phyloP scores from a whole-genome alignment of 23 tunicate species.

The Styela clava region DNA sequence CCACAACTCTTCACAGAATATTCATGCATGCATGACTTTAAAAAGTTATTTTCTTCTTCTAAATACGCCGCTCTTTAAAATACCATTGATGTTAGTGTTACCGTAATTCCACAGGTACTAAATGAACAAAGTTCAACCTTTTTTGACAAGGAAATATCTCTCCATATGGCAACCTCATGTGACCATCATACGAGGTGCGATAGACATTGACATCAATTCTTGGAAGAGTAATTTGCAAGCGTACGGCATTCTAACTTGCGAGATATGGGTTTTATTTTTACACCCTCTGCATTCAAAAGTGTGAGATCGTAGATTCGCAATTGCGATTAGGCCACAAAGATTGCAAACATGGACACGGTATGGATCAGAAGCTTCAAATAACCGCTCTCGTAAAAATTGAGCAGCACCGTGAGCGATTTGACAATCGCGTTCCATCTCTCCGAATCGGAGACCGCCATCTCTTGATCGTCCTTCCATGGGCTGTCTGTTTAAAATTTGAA shows the following conservation, averaged over 20 bases:
- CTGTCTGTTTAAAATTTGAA: conserved; percentile 93
- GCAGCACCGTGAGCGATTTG: conserved; percentile 99
- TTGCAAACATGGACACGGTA: conserved; percentile 99
- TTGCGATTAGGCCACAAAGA: conserved; percentile 92
- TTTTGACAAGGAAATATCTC: too few species aligned
- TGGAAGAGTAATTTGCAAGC: conserved; percentile 99
- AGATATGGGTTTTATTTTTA: conserved; percentile 96
- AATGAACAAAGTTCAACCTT: too few species aligned
- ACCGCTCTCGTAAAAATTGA: conserved; percentile 87
- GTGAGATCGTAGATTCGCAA: conserved; percentile 90
- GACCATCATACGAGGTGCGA: conserved; percentile 99
- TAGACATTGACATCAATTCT: conserved; percentile 98
- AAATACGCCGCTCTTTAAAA: too few species aligned
- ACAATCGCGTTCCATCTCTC: conserved; percentile 99
- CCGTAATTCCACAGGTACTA: too few species aligned
- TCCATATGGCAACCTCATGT: too few species aligned
- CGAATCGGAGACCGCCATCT: conserved; percentile 98
- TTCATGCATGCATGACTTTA: too few species aligned
- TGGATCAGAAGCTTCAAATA: conserved; percentile 99
- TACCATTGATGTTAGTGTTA: too few species aligned
- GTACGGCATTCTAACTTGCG: conserved; percentile 98
- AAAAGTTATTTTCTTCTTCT: too few species aligned
- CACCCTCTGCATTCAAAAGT: conserved; percentile 98
- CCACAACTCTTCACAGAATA: too few species aligned
- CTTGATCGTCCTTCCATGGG: conserved; percentile 99